phyloP scores from a whole-genome alignment of 2,113 vertebrate species.

The Thamnophis sirtalis region DNA sequence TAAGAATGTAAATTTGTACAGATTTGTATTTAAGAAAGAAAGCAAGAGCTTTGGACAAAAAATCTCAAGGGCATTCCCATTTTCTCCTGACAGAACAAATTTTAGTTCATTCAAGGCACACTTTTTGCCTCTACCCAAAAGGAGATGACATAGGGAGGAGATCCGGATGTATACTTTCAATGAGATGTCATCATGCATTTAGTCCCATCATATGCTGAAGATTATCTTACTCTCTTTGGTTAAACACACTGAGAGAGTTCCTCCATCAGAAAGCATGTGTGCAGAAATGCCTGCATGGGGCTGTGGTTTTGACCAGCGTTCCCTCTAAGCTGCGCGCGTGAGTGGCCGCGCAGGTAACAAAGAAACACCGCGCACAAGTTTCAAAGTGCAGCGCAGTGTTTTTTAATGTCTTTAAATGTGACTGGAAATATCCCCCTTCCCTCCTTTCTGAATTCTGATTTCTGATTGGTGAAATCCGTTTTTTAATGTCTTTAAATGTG shows the following conservation, averaged over 20 bases:
- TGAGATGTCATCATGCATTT: background rate
- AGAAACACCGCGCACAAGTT: no score
- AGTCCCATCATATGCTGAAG: background rate
- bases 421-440: no score
- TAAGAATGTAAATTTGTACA: background rate
- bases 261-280: background rate
- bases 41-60: background rate
- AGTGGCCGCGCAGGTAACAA: no score
- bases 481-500: no score
- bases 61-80: background rate
- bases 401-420: no score
- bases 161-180: background rate
- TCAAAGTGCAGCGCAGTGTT: no score
- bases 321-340: no score
- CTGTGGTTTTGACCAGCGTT: no score
- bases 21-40: background rate
- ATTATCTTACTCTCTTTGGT: background rate
- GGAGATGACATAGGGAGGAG: background rate
- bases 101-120: background rate
- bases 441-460: no score
- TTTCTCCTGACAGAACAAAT: background rate
- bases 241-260: background rate
- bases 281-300: no score
- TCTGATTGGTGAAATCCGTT: no score
- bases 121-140: background rate